Percentiles rank a stretch among this genome's conserved stretches.
phyloP scores from a whole-genome alignment of 2,797 vertebrate genomes.

The Premnoplex brunnescens region DNA sequence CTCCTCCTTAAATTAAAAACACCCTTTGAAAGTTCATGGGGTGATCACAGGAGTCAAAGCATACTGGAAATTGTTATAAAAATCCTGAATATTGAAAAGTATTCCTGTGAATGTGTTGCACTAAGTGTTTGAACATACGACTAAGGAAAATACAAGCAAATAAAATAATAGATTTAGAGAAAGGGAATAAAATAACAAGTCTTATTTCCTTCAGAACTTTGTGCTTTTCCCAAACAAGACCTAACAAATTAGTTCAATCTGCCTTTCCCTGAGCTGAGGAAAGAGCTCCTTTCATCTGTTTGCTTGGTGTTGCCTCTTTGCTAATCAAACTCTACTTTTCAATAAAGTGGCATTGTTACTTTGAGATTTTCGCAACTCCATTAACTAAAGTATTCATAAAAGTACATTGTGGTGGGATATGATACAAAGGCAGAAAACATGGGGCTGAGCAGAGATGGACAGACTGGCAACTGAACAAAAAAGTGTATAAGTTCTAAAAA shows the following conservation, averaged over 20 bases:
- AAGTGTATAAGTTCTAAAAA: neutral
- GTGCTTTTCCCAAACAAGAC: neutral
- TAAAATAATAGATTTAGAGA: neutral
- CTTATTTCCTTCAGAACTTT: neutral
- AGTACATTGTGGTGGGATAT: accelerated
- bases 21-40: neutral
- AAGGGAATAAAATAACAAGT: neutral
- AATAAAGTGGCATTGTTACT: neutral
- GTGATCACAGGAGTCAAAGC: neutral
- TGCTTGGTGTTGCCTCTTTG: neutral
- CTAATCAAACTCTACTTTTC: neutral
- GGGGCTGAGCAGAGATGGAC: neutral
- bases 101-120: neutral
- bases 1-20: neutral
- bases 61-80: neutral
- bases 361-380: neutral
- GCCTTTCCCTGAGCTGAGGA: neutral
- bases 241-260: neutral
- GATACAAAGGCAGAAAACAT: neutral
- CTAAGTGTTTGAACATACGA: neutral
- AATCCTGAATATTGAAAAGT: neutral
- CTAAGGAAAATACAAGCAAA: neutral
- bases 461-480: neutral
- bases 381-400: neutral
- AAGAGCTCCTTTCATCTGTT: neutral